Conservation (phyloP, 2,113 vertebrate species). For the Centrocercus urophasianus region DNA sequence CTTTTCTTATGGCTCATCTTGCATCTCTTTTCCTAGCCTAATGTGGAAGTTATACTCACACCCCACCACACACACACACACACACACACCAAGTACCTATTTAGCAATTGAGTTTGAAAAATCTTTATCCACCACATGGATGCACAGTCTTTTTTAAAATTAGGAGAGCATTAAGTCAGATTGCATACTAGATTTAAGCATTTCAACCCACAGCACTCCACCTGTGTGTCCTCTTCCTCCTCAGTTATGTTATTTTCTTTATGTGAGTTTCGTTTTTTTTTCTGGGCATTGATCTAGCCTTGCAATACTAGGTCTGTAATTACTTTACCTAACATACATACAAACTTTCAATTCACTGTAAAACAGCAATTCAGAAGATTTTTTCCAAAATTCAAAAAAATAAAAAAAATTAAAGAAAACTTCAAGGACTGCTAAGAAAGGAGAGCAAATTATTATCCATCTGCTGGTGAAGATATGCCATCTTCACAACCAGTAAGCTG, state of each 20-base stretch:
- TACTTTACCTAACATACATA: neutral
- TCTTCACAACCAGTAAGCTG: neutral
- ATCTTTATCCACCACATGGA: neutral
- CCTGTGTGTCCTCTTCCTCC: neutral
- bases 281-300: neutral
- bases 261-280: neutral
- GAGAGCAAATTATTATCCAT: neutral
- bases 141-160: neutral
- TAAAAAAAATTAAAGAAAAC: no score
- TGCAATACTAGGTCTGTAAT: neutral
- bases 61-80: no score
- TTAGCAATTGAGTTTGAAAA: neutral
- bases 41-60: neutral
- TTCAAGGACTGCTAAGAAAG: neutral
- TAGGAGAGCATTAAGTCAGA: neutral
- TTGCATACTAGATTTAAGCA: neutral
- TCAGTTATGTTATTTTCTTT: neutral
- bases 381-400: no score
- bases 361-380: neutral
- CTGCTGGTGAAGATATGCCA: neutral
- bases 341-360: neutral
- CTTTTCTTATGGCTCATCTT: neutral
- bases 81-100: accelerated
- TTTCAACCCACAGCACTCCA: accelerated
- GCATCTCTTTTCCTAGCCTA: neutral